Base-by-base conservation (phyloP, 2,113 vertebrate genomes). In the Podocnemis expansa region DNA sequence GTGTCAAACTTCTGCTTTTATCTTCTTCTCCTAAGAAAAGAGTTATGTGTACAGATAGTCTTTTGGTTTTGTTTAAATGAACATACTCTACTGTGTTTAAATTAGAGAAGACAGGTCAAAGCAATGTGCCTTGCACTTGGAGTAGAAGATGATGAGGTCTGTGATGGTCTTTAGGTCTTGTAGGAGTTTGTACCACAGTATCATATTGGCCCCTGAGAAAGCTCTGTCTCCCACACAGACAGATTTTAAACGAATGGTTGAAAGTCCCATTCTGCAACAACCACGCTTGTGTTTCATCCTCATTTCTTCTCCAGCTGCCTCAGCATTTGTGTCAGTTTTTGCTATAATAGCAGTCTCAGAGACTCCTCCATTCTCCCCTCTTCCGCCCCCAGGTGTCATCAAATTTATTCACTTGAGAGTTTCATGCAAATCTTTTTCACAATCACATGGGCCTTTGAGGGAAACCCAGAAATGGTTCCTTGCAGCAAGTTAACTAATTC, bases 371-470 rank as follows among this genome's bases (percentile, higher is more conserved):
- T 54, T 94, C 58, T 83, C 45, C 45, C 34, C 47, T 49, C 45
- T 70, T 58, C 91, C 87, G 86, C 89, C 79, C 56, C 75, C 94
- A 86, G 4, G 27, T 47, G 75, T 93, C 90, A 88, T 75, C 55
- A 88, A 92, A 95, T 88, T 82, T 86, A 87, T 41, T 89, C 0
- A 0, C 76, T 91, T 95, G 79, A 96, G 89, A 84, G 2, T 0
- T 89, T 92, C 87, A 43, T 75, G 90, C 82, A 92, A 96, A 95
- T 95, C 73, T 82, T 82, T 80, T 94, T 80, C 2, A 1, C 92
- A 92, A 54, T 88, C 90, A 89, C 85, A 82, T 1, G 0, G 78
- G 86, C 67, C n/a, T 92, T 75, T 85, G 88, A 63, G 82, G 86
- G 63, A 84, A 92, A 91, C 89, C 84, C 84, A 82, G 79, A 88